Evolutionary conservation across 2,797 vertebrate genomes (phyloP).

Genomic region (Chloroceryle amazona): DNA sequence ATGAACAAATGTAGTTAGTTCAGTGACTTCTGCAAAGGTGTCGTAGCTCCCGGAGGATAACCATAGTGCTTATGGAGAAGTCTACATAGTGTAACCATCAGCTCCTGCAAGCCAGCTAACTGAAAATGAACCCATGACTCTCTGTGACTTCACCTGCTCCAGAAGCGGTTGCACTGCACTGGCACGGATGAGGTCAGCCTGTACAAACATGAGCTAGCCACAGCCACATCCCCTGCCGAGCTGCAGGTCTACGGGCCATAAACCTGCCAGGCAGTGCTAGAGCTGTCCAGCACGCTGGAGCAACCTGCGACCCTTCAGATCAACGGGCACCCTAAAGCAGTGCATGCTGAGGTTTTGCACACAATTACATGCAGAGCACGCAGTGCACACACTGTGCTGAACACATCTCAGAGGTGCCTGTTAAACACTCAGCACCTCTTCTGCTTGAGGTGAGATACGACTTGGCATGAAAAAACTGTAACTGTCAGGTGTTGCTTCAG

Average conservation of each 20-base stretch:
- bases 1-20: accelerated
- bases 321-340: accelerated
- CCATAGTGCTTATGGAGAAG: accelerated
- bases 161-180: not conserved
- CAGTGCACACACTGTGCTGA: accelerated
- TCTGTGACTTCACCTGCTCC: not conserved
- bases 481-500: not conserved
- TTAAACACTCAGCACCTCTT: not conserved
- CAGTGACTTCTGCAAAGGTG: not conserved
- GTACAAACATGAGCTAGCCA: accelerated
- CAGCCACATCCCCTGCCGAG: accelerated
- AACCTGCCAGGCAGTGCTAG: not conserved
- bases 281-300: slow-evolving; percentile 20
- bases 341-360: not conserved
- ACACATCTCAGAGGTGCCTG: not conserved
- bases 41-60: not conserved
- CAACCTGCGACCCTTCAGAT: not conserved
- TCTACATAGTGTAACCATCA: accelerated
- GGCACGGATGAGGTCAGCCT: not conserved
- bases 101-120: not conserved
- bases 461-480: not conserved
- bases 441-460: not conserved
- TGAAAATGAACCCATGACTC: not conserved
- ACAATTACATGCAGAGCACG: not conserved
- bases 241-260: not conserved